Evolutionary conservation across 2,113 vertebrate genomes (phyloP).

Genomic region (Coreoperca whiteheadi): DNA sequence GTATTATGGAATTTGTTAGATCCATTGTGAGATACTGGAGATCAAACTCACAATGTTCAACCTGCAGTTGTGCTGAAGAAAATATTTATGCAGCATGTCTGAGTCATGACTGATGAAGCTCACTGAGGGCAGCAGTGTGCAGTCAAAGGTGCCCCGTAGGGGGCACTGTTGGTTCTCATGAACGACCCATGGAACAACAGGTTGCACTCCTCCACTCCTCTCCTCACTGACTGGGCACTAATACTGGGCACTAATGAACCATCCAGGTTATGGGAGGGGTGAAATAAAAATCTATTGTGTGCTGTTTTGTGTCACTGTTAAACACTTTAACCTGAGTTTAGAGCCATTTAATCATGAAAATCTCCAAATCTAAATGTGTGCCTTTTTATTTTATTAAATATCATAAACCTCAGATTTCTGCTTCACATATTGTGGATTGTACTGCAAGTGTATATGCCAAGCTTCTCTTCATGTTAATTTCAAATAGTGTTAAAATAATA

Average conservation of each 20-base stretch:
- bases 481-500: not conserved
- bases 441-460: not conserved
- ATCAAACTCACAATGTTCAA: slow-evolving; percentile 1
- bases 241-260: slow-evolving; percentile 21
- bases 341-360: not conserved
- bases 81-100: slow-evolving; percentile 26
- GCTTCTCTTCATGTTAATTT: not conserved
- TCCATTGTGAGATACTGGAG: not conserved
- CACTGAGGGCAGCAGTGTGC: slow-evolving; percentile 40
- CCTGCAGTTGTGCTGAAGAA: not conserved
- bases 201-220: slow-evolving; percentile 52
- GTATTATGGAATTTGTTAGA: not conserved
- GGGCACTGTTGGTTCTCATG: slow-evolving; percentile 80
- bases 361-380: not conserved
- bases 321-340: not conserved
- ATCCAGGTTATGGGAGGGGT: slow-evolving; percentile 4
- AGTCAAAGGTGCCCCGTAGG: slow-evolving; percentile 62
- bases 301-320: not conserved
- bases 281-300: slow-evolving; percentile 14
- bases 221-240: slow-evolving; percentile 16
- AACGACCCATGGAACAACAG: slow-evolving; percentile 69
- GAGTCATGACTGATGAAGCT: slow-evolving; percentile 43
- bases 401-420: not conserved
- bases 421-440: not conserved
- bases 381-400: not conserved